A percentile compares a stretch with the other conserved stretches of the same genome.
phyloP scores from a whole-genome alignment of 2,113 vertebrate genomes.

The Callipepla squamata region DNA sequence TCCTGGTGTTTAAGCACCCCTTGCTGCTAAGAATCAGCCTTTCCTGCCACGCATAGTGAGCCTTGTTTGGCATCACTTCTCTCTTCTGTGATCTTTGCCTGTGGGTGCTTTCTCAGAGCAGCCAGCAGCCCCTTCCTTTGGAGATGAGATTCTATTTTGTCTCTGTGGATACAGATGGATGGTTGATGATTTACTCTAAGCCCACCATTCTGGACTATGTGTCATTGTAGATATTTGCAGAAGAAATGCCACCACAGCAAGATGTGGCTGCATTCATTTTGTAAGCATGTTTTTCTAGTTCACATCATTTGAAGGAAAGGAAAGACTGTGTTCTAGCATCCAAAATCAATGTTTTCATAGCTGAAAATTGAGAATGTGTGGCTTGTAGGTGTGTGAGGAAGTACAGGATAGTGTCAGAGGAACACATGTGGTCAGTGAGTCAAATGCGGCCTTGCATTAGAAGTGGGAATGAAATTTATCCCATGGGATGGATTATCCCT shows the following conservation, averaged over 20 bases:
- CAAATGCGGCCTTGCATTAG: background rate
- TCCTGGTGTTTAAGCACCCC: slow-evolving; percentile 3
- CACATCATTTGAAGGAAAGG: background rate
- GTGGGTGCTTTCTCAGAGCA: background rate
- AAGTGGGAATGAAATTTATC: background rate
- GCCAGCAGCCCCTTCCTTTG: background rate
- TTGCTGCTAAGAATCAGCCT: background rate
- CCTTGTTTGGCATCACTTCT: background rate
- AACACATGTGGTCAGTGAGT: background rate
- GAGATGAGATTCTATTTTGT: background rate
- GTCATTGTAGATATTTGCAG: background rate
- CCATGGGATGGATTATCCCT: background rate
- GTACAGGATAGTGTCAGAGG: background rate
- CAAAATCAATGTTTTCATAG: background rate
- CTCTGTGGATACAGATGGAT: background rate
- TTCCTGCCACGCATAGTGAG: background rate
- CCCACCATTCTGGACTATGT: background rate
- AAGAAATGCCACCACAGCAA: background rate
- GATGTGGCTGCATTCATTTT: background rate
- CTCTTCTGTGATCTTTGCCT: background rate
- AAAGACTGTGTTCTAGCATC: background rate
- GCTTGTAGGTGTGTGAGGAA: background rate
- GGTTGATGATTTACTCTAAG: background rate
- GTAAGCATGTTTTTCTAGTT: background rate
- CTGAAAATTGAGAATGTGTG: background rate